phyloP scores from a whole-genome alignment of 2,797 vertebrate species.

The Sebastolobus alascanus region DNA sequence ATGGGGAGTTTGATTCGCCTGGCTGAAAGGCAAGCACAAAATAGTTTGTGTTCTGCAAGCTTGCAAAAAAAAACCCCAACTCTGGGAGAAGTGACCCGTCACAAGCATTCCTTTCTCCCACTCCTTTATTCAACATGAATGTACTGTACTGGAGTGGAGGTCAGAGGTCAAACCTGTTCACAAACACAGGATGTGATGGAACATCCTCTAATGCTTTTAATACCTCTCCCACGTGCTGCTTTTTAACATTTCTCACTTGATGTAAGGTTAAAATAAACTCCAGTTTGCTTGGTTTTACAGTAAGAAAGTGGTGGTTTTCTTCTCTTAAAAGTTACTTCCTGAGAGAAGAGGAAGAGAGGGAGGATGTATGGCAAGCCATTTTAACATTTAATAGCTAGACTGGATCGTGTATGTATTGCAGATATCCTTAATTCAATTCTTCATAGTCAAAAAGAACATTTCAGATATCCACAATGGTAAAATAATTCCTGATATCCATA shows the following conservation, averaged over 20 bases:
- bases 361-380: background rate
- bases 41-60: conserved; percentile 23
- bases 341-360: background rate
- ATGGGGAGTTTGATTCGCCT: conserved; percentile 8
- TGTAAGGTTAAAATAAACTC: background rate
- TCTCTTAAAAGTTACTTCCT: background rate
- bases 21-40: conserved; percentile 24
- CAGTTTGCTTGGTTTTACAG: background rate
- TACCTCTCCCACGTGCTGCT: conserved; percentile 4
- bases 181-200: conserved; percentile 58
- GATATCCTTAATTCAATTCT: too few relatives aligned
- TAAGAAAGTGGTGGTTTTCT: background rate
- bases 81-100: conserved; percentile 19
- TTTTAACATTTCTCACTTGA: background rate
- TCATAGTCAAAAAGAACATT: too few relatives aligned
- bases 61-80: background rate
- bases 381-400: too few relatives aligned
- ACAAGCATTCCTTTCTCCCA: conserved; percentile 45
- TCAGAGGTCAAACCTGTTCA: conserved; percentile 43
- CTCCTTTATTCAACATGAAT: conserved; percentile 19
- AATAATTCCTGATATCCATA: too few relatives aligned
- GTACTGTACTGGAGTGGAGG: background rate
- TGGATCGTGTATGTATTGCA: too few relatives aligned
- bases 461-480: too few relatives aligned
- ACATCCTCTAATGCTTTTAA: conserved; percentile 28